These are phyloP conservation scores for Botia kubotai DNA, from an alignment of 2,797 vertebrate species.

Conservation along the genomic window DNA sequence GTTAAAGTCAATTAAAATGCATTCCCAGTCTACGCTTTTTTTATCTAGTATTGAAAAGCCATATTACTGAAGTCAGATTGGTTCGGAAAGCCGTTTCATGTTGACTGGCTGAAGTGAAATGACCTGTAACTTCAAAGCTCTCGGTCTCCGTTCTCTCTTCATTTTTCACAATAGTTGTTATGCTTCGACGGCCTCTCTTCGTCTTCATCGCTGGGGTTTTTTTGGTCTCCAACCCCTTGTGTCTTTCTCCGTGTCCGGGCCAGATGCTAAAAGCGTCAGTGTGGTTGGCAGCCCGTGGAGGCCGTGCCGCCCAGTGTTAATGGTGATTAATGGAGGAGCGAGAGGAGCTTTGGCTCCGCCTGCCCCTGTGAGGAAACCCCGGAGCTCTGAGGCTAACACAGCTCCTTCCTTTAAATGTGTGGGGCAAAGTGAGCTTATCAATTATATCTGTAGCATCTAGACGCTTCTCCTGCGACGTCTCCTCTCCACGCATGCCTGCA, in stretches of 20 bases:
- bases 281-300: conserved; percentile 32
- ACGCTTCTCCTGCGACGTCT: conserved; percentile 4
- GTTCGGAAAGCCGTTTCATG: neutral
- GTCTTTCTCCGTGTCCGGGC: conserved; percentile 22
- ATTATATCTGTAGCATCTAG: conserved; percentile 40
- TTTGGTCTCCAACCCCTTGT: conserved; percentile 19
- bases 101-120: conserved; percentile 3
- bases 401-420: conserved; percentile 55
- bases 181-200: neutral
- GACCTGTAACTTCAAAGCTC: neutral
- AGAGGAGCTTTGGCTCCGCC: conserved; percentile 67
- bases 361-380: conserved; percentile 62
- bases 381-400: conserved; percentile 32
- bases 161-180: conserved; percentile 7
- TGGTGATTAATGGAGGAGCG: conserved; percentile 78
- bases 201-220: neutral
- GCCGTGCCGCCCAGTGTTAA: conserved; percentile 62
- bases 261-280: conserved; percentile 56
- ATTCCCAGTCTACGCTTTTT: neutral
- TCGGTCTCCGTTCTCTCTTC: neutral
- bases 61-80: neutral
- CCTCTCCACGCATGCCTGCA: conserved; percentile 9
- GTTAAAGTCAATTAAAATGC: too few species aligned
- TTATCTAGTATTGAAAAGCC: neutral
- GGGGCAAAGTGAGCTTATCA: conserved; percentile 40